Evolutionary conservation across 2,113 vertebrate genomes (phyloP).

Genomic region (Albula glossodonta): DNA sequence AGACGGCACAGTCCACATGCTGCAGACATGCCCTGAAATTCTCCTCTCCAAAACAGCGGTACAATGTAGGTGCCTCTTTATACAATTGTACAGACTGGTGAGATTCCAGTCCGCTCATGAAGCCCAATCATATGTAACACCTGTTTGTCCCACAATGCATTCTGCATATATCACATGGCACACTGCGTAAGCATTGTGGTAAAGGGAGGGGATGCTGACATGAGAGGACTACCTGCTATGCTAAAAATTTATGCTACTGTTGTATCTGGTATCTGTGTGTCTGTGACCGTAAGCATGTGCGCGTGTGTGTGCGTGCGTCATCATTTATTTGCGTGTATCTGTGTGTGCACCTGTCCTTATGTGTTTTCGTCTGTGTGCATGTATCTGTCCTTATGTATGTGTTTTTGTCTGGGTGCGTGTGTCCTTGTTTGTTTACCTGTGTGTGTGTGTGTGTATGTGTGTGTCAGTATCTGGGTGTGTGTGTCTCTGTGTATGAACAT

Average conservation of each 20-base stretch:
- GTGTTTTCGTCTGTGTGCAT: background rate
- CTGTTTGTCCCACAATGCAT: conserved; percentile 2
- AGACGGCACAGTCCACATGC: background rate
- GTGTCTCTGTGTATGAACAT: conserved; percentile 34
- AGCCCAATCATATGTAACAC: background rate
- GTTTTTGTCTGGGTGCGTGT: conserved; percentile 50
- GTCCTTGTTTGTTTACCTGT: conserved; percentile 2
- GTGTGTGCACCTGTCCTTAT: background rate
- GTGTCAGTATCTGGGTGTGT: background rate
- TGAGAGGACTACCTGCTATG: background rate
- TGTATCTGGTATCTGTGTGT: background rate
- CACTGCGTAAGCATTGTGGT: background rate
- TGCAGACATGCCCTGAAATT: background rate
- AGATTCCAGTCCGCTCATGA: background rate
- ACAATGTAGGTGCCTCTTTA: background rate
- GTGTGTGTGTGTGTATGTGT: conserved; percentile 20
- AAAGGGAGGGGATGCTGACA: background rate
- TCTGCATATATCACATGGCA: background rate
- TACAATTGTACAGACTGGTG: background rate
- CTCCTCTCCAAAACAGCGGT: background rate
- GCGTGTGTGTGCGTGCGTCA: conserved; percentile 47
- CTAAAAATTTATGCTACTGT: conserved; percentile 2
- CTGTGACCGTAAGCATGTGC: conserved; percentile 30
- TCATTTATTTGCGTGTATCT: conserved; percentile 12
- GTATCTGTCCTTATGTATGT: conserved; percentile 20